Base-by-base conservation (phyloP, 1,140 invertebrate species). In the Cepaea nemoralis region DNA sequence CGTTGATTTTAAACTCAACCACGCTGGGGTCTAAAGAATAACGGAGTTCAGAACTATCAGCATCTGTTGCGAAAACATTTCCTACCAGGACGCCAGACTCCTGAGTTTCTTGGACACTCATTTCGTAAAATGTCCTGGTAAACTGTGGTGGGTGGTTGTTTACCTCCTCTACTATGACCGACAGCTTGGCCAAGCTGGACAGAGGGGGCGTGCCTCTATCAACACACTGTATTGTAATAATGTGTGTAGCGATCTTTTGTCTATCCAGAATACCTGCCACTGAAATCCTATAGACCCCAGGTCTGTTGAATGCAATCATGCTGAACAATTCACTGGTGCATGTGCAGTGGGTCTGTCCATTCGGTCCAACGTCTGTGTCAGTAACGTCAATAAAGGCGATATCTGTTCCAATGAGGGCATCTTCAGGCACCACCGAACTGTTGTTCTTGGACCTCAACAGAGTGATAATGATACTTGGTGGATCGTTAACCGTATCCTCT, bases 1-100 rank as follows among this genome's bases (percentile, higher is more conserved):
- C 84, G 42, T 94, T 86, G 22, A 89, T 80, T 35, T 63, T 69
- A 50, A 89, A 89, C 48, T 86, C 85, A n/a, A 84, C 83, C 27
- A 80, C 70, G n/a, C 84, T 82, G 33, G 82, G 63, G 33, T 84
- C 85, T 48, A 87, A 33, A 22, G 70, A 81, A 73, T 86, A 87
- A 31, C 42, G 63, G 14, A 87, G 71, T 27, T 45, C 50, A 12
- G 79, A 83, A 87, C 95, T 42, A 67, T 85, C 85, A 42, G 37
- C 19, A 75, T 87, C 85, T 3, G 67, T 76, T 8, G 84, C 86
- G 19, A 59, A 76, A 3, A 87, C 84, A 10, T 39, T 69, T 6
- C 83, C 82, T 27, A 86, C 67, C 19, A 33, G 66, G 10, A 76
- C 78, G 12, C 78, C 80, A 12, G 69, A 24, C 82, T 77, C 59